A percentile compares a stretch with the other conserved stretches of the same genome.
These are phyloP conservation scores for Aricia agestis DNA, from an alignment of 1,140 invertebrate genomes.

Conservation along the genomic window DNA sequence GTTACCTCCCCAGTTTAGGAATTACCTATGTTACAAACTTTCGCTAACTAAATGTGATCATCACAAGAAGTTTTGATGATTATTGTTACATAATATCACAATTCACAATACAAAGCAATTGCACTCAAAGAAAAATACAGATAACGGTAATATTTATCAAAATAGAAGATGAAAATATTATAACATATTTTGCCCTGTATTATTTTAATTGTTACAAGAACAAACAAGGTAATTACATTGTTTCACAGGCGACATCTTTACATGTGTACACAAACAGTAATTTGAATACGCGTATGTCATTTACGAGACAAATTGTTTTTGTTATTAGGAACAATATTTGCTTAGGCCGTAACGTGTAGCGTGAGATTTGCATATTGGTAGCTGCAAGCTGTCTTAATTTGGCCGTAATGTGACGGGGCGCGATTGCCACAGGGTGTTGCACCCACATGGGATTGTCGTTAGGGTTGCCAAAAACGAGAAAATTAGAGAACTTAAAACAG, in stretches of 20 bases:
- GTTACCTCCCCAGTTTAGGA: no score
- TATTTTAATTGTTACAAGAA: neutral
- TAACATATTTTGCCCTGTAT: neutral
- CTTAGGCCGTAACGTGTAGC: slow-evolving; percentile 19
- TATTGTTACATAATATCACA: no score
- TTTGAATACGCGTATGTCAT: slow-evolving; percentile 14
- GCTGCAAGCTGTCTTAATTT: slow-evolving; percentile 55
- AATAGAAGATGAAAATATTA: no score
- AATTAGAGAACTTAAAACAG: no score
- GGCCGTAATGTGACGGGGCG: slow-evolving; percentile 44
- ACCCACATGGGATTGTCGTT: slow-evolving; percentile 41
- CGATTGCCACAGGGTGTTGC: slow-evolving; percentile 34
- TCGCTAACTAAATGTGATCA: no score
- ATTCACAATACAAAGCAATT: no score
- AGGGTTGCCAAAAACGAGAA: slow-evolving; percentile 21
- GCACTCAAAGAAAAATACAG: no score
- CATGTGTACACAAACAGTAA: neutral
- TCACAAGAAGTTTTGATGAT: no score
- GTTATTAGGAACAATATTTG: slow-evolving; percentile 16
- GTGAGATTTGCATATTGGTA: slow-evolving; percentile 47
- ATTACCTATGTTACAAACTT: no score
- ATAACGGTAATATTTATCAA: no score
- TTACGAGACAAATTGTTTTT: slow-evolving; percentile 7
- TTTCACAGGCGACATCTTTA: neutral
- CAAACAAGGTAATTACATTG: slow-evolving; percentile 4